Base-by-base conservation (phyloP, 1,140 invertebrate species). In the Sitophilus oryzae region DNA sequence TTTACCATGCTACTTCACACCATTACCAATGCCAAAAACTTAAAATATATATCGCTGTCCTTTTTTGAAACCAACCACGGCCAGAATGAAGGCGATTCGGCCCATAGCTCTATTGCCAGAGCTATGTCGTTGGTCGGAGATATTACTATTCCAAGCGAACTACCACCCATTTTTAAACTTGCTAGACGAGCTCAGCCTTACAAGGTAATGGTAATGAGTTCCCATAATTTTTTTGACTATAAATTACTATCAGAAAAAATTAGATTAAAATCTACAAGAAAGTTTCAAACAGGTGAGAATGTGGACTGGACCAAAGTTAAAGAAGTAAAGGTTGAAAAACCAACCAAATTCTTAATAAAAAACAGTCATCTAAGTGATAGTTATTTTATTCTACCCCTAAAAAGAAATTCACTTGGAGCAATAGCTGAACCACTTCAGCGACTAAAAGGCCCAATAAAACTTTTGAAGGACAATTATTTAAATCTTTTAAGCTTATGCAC, bases 81-180 rank as follows among this genome's bases (percentile, higher is more conserved):
- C n/a, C 36, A 37, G 16, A 37, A 37, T 37, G 36, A 37, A 15
- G 36, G 36, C 36, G 36, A 37, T 37, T 37, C 36, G n/a, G n/a
- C n/a, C n/a, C n/a, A n/a, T n/a, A n/a, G n/a, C n/a, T n/a, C n/a
- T n/a, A n/a, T n/a, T n/a, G n/a, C n/a, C n/a, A n/a, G 36, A 37
- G n/a, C 36, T 37, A 37, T 37, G 36, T 37, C 36, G 3, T n/a
- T 37, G 36, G 36, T n/a, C 36, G 36, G 36, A 11, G 36, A 37
- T n/a, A 37, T 6, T n/a, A 14, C 3, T n/a, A n/a, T n/a, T n/a
- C n/a, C n/a, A n/a, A n/a, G n/a, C n/a, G n/a, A n/a, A n/a, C n/a
- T n/a, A n/a, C n/a, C n/a, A n/a, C n/a, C n/a, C n/a, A n/a, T n/a
- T n/a, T n/a, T n/a, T n/a, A n/a, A n/a, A n/a, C n/a, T n/a, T n/a